Evolutionary conservation across 2,113 vertebrate species (phyloP), one percentile per base, ranked within the genome.

Genomic region (Atherinomorus stipes): DNA sequence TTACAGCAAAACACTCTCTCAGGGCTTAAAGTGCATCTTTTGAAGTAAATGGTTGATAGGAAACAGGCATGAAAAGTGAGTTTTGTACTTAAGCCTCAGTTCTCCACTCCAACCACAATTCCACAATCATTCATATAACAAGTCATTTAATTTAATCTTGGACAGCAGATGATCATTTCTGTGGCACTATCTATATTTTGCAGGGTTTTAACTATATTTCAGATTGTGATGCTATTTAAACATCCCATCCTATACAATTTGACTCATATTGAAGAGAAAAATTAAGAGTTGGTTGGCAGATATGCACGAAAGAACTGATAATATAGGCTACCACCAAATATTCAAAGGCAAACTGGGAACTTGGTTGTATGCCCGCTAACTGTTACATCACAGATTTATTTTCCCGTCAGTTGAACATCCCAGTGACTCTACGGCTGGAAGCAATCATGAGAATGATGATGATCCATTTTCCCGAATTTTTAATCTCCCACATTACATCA

Each of bases 311-410:
- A 34, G 31, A 34, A 34, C 31, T 34, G 31, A 34, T 7, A 9
- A 34, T 34, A n/a, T n/a, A n/a, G n/a, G n/a, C n/a, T n/a, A 34
- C 31, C 8, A 9, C 8, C 5, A 34, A 6, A 34, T 34, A 34
- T 34, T 34, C 44, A 23, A 40, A 76, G 50, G 71, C 68, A 31
- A 70, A 58, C 73, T 3, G 40, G 8, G 8, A 21, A 2, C 45
- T 64, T 62, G 9, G 31, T 34, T 34, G 5, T 8, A 34, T 34
- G 31, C 31, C 31, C 31, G 8, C 9, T 34, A 6, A 34, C 31
- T 4, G 57, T 64, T n/a, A 67, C 12, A 70, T 70, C 7, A n/a
- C 34, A 26, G 31, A 51, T 44, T 1, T 34, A 74, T 49, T 22
- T 84, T 1, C 23, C 28, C 11, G 28, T 71, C 75, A 38, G n/a